Evolutionary conservation across 2,888 invertebrate genomes (phyloP), one percentile per base, ranked within the genome.

Genomic region (Nomada lathburiana): DNA sequence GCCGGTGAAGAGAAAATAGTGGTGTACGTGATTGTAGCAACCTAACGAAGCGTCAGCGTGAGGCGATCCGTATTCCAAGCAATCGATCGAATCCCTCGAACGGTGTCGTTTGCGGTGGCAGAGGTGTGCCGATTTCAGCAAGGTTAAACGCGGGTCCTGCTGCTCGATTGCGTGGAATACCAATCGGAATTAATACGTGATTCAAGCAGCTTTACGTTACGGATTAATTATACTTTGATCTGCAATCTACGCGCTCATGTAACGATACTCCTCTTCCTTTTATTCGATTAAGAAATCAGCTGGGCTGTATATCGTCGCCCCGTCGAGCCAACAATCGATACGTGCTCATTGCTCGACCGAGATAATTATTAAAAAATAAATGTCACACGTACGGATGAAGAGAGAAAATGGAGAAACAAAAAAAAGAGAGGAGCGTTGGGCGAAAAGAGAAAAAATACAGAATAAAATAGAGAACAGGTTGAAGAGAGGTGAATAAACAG

Each of bases 281-380:
- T 82, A 80, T 78, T 85, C 71, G 75, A 73, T 84, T 64, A 81
- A 71, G 44, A 71, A 59, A 76, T 87, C 86, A 87, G 82, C 84
- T 89, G 92, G 92, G 92, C 83, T 92, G 92, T 92, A 92, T 92
- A 92, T 93, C 92, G 92, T 90, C 82, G 86, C 87, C 86, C 80
- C 84, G 82, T 90, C 90, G 90, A 90, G 89, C 90, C 79, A 86
- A 88, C 77, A 88, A 90, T 90, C 91, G 89, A 90, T 91, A 89
- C 91, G 90, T 88, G 89, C 89, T 91, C 88, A 85, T 90, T 83
- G 86, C 88, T 85, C 85, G 82, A 88, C 85, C 76, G 83, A 89
- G 84, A 75, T 79, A 84, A 88, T 81, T 75, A 88, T 85, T 80
- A 88, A 87, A 87, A 87, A 86, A 88, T 89, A 88, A 83, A 85